phyloP scores from a whole-genome alignment of 2,113 vertebrate species.

The Alces alces region DNA sequence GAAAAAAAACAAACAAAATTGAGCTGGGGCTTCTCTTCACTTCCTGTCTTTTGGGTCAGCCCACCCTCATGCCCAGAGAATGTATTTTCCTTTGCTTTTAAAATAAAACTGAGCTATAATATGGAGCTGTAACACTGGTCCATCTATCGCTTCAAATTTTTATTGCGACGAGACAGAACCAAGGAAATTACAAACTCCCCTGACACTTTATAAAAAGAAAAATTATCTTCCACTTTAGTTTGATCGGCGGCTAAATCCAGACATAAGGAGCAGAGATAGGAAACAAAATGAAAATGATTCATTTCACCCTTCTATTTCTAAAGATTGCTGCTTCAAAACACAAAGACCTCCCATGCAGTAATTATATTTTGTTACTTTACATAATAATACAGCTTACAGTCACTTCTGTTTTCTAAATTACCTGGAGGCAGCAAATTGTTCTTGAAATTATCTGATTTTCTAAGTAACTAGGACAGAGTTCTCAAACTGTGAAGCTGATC shows the following conservation, averaged over 20 bases:
- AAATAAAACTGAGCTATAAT: neutral
- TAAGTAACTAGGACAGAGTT: slow-evolving; percentile 17
- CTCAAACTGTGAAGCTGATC: slow-evolving; percentile 60
- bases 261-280: neutral
- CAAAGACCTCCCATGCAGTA: neutral
- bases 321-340: slow-evolving; percentile 55
- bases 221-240: slow-evolving; percentile 33
- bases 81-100: neutral
- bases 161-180: neutral
- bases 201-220: slow-evolving; percentile 25
- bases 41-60: neutral
- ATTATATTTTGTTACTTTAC: slow-evolving; percentile 67
- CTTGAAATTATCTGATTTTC: slow-evolving; percentile 64
- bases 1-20: neutral
- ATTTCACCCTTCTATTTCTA: neutral
- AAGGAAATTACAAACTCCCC: neutral
- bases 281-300: slow-evolving; percentile 33
- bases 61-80: neutral
- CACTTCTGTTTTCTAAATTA: slow-evolving; percentile 51
- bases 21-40: neutral
- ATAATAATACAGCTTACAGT: slow-evolving; percentile 51
- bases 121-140: neutral
- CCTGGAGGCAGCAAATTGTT: slow-evolving; percentile 45
- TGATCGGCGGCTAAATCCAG: slow-evolving; percentile 25
- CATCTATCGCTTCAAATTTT: neutral